Conservation (phyloP, 2,797 vertebrate genomes). For the Triplophysa bombifrons region DNA sequence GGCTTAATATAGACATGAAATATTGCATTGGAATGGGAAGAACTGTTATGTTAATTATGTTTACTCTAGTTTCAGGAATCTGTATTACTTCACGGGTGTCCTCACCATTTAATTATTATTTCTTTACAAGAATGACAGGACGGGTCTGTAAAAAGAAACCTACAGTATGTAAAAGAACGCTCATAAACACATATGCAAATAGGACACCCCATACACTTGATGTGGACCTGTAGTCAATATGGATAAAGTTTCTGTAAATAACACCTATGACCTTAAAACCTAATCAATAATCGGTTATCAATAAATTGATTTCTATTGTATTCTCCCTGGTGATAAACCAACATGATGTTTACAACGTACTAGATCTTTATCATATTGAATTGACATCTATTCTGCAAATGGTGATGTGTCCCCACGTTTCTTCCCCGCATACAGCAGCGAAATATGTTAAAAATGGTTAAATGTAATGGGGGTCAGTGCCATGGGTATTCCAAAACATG, state of each 20-base stretch:
- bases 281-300: too few species aligned
- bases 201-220: background rate
- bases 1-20: conserved; percentile 22
- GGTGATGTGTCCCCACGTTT: too few species aligned
- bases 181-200: background rate
- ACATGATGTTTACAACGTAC: background rate
- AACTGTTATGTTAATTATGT: conserved; percentile 13
- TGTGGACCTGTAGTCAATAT: background rate
- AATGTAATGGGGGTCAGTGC: background rate
- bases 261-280: background rate
- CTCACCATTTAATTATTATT: conserved; percentile 8
- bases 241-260: background rate
- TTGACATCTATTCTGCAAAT: background rate
- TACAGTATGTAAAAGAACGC: too few species aligned
- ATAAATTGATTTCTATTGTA: too few species aligned
- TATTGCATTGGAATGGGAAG: background rate
- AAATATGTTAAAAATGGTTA: background rate
- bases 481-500: conserved; percentile 54
- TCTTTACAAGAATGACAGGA: background rate
- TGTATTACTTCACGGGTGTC: conserved; percentile 9
- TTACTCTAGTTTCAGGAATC: conserved; percentile 15
- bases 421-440: background rate
- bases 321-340: background rate
- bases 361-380: background rate
- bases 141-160: too few species aligned